A percentile compares a stretch with the other conserved stretches of the same genome.
Conservation (phyloP, 2,113 vertebrate genomes). For the Trematomus loennbergii region DNA sequence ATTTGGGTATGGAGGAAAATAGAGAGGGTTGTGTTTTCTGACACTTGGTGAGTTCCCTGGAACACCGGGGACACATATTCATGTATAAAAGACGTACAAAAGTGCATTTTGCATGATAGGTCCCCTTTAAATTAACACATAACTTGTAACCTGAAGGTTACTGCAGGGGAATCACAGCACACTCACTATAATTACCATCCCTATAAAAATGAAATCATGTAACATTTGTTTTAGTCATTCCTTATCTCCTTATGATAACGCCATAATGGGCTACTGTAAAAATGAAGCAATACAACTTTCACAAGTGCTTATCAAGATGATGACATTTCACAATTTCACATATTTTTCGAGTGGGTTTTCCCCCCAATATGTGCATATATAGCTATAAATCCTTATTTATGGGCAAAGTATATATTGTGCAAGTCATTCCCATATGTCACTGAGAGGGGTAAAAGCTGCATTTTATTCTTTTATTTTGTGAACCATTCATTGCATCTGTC, state of each 20-base stretch:
- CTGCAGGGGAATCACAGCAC: conserved; percentile 9
- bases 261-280: neutral
- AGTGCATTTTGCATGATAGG: too few relatives aligned
- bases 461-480: neutral
- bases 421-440: neutral
- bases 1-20: too few relatives aligned
- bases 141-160: too few relatives aligned
- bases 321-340: neutral
- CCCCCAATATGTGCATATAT: too few relatives aligned
- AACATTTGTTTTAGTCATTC: conserved; percentile 1
- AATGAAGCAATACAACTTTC: neutral
- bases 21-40: too few relatives aligned
- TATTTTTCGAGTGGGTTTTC: too few relatives aligned
- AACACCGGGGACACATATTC: too few relatives aligned
- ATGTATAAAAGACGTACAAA: too few relatives aligned
- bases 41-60: too few relatives aligned
- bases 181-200: neutral
- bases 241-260: neutral
- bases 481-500: neutral
- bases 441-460: neutral
- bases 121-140: too few relatives aligned
- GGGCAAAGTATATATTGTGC: neutral
- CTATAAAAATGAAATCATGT: neutral
- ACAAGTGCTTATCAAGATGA: neutral
- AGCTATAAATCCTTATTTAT: neutral